Percentiles rank a stretch among this genome's conserved stretches.
phyloP scores from a whole-genome alignment of 2,113 vertebrate genomes.

The Periophthalmus modestus region DNA sequence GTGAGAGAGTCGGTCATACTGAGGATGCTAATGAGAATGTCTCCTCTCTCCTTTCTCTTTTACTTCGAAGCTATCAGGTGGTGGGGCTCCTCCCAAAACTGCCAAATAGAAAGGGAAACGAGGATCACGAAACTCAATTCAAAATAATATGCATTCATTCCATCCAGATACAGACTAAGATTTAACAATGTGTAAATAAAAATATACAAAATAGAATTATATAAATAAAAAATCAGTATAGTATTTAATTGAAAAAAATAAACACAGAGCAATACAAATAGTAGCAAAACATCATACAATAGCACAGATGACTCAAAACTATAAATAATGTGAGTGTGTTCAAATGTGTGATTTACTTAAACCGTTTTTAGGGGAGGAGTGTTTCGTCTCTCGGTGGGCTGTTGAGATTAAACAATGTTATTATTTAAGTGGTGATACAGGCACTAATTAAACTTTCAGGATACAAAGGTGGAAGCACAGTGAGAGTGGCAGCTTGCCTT shows the following conservation, averaged over 20 bases:
- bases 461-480: constrained; percentile 52
- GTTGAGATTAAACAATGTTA: constrained; percentile 66
- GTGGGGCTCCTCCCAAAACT: constrained; percentile 81
- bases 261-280: neutral
- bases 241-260: neutral
- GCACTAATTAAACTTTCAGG: constrained; percentile 56
- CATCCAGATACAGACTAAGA: neutral
- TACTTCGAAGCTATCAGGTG: constrained; percentile 85
- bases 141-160: neutral
- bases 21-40: constrained; percentile 83
- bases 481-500: constrained; percentile 39
- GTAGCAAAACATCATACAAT: neutral
- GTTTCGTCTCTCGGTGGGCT: constrained; percentile 90
- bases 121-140: constrained; percentile 1
- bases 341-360: constrained; percentile 78
- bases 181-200: neutral
- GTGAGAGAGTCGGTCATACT: constrained; percentile 81
- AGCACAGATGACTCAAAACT: neutral
- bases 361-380: constrained; percentile 94
- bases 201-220: neutral
- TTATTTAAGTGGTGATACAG: constrained; percentile 49
- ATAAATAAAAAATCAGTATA: neutral
- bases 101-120: constrained; percentile 16
- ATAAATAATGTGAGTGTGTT: neutral
- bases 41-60: constrained; percentile 91